Base-by-base conservation (phyloP, 92 coral and sea anemone genomes). In the Nematostella vectensis region DNA sequence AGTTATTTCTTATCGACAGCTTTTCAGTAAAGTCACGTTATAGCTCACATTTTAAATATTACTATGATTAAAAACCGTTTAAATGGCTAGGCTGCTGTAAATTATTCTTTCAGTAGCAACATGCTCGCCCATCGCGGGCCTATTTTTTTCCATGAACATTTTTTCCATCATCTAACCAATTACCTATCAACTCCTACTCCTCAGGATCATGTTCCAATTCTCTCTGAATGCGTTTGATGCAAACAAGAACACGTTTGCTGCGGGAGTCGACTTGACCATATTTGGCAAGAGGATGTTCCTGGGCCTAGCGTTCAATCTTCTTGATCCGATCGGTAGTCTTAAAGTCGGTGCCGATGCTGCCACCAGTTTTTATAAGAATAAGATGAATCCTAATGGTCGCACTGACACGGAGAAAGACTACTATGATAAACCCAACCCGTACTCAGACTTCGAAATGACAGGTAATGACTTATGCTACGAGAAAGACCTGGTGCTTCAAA, bases 371-470 rank as follows among this genome's bases (percentile, higher is more conserved):
- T 86, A 74, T 85, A 74, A 86, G 57, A 78, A 82, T 49, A 81
- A 78, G 61, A 77, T 75, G 79, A 91, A 91, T 55, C 83, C 88
- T 8, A 78, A 82, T 39, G 83, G 70, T 19, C 56, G 89, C 27
- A 81, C 91, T 33, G 81, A 53, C 53, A 81, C 88, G 8, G 93
- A 87, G 65, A 75, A 86, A 54, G 43, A 76, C 20, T 83, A 86
- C 57, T 91, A 91, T 59, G 98, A 91, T 50, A 82, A 82, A 27
- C 88, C 98, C 8, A 91, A 86, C 51, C 96, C 98, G 1, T 91
- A 61, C 57, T 77, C 86, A 1, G 96, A 91, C 74, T 91, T 91
- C 48, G 93, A 91, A 49, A 54, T 91, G 70, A 62, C 93, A 53
- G 98, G 98, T 91, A 53, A 70, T 71, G 29, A 23, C 18, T 17